Evolutionary conservation across 1,140 invertebrate species (phyloP).

Genomic region (Cyclina sinensis): DNA sequence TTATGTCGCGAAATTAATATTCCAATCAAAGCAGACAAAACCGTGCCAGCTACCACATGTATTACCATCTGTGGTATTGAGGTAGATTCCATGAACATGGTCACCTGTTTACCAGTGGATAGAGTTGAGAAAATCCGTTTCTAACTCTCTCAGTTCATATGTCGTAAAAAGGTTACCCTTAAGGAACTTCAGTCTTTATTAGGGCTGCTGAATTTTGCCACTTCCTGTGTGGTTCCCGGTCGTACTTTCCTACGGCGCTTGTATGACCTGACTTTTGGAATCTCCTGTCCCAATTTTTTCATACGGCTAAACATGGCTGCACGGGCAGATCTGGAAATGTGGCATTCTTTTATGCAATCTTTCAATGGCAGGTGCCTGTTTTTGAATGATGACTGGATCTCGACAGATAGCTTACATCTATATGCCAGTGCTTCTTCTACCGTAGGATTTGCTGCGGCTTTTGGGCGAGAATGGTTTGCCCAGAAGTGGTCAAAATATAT

Average conservation of each 20-base stretch:
- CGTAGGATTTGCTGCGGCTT: constrained; percentile 1
- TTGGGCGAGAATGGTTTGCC: constrained; percentile 30
- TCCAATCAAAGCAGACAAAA: too few relatives aligned
- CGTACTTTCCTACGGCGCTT: constrained; percentile 46
- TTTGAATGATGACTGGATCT: constrained; percentile 30
- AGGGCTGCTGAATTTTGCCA: constrained; percentile 52
- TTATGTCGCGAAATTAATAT: too few relatives aligned
- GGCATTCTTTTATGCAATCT: constrained; percentile 30
- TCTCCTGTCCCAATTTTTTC: constrained; percentile 26
- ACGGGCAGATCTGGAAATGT: constrained; percentile 44
- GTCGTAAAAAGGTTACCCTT: neutral
- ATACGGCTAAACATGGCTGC: constrained; percentile 37
- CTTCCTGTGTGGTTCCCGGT: constrained; percentile 20
- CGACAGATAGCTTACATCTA: constrained; percentile 30
- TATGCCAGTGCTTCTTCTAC: constrained; percentile 34
- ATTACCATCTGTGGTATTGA: too few relatives aligned
- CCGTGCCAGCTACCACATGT: too few relatives aligned
- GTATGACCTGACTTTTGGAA: constrained; percentile 49
- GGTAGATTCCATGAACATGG: too few relatives aligned
- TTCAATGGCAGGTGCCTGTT: constrained; percentile 65
- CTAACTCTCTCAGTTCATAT: too few relatives aligned
- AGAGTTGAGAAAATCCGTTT: too few relatives aligned
- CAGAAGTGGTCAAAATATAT: neutral
- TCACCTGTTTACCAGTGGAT: too few relatives aligned
- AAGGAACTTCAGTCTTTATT: constrained; percentile 49